These are phyloP conservation scores for Beroe ovata DNA, from an alignment of 37 sponge, comb jelly and placozoan genomes.

Conservation along the genomic window DNA sequence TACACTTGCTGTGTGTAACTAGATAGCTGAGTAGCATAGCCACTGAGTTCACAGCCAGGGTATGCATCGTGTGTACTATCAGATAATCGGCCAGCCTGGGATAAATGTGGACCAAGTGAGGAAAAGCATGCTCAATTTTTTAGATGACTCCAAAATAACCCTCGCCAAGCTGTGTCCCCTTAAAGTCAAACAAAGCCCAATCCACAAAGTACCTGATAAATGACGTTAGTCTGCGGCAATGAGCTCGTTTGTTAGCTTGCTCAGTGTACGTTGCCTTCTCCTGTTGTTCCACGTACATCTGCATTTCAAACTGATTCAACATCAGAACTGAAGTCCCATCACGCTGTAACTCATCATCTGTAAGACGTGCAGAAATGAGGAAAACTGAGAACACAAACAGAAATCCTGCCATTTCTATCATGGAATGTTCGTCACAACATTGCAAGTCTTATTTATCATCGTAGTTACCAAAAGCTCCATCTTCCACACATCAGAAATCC, in stretches of 20 bases:
- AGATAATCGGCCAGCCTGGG: constrained; percentile 88
- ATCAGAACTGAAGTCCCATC: constrained; percentile 57
- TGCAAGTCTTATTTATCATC: too few relatives aligned
- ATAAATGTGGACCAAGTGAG: too few relatives aligned
- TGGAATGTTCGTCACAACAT: too few relatives aligned
- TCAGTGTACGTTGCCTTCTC: constrained; percentile 90
- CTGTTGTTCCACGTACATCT: constrained; percentile 72
- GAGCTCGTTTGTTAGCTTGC: constrained; percentile 88
- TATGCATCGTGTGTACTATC: constrained; percentile 84
- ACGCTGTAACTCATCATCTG: constrained; percentile 61
- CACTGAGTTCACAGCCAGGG: constrained; percentile 73
- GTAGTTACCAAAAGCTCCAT: too few relatives aligned
- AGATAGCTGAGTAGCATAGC: constrained; percentile 72
- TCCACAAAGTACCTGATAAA: constrained; percentile 63
- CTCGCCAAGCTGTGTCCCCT: too few relatives aligned
- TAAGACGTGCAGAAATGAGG: not conserved
- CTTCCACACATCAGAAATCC: too few relatives aligned
- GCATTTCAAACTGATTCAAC: constrained; percentile 65
- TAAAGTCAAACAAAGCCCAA: too few relatives aligned
- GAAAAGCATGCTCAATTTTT: too few relatives aligned
- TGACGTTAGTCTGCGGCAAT: constrained; percentile 80
- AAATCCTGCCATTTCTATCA: too few relatives aligned
- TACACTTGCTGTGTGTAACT: constrained; percentile 67
- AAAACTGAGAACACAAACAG: too few relatives aligned
- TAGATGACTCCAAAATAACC: too few relatives aligned